Percentiles rank a stretch among this genome's conserved stretches.
These are phyloP conservation scores for Dicyrtoma fusca DNA, from an alignment of 2,888 invertebrate species.

Conservation along the genomic window DNA sequence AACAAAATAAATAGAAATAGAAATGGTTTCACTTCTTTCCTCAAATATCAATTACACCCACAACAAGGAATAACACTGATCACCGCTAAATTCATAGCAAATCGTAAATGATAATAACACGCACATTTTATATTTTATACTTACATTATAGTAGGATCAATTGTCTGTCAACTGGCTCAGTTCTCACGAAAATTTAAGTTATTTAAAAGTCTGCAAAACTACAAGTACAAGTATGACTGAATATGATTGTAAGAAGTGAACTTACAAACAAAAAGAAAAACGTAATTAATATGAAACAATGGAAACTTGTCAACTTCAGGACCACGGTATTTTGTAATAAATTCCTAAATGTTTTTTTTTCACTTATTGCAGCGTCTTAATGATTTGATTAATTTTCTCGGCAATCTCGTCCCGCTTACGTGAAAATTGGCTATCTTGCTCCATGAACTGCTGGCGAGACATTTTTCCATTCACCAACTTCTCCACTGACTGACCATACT, in stretches of 20 bases:
- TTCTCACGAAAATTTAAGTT: too few relatives aligned
- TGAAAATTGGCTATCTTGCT: constrained; percentile 64
- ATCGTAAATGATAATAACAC: too few relatives aligned
- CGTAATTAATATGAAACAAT: neutral
- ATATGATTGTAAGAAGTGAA: neutral
- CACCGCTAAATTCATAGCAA: too few relatives aligned
- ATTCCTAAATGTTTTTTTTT: neutral
- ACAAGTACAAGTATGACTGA: neutral
- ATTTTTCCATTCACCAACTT: constrained; percentile 68
- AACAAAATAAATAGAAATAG: too few relatives aligned
- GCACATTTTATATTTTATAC: too few relatives aligned
- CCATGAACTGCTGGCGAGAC: constrained; percentile 66
- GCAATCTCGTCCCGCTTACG: constrained; percentile 66
- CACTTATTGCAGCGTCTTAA: constrained; percentile 59
- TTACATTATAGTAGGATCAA: too few relatives aligned
- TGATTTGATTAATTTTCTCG: constrained; percentile 63
- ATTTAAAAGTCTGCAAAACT: too few relatives aligned
- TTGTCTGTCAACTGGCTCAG: too few relatives aligned
- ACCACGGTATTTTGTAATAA: neutral
- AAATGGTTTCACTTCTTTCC: too few relatives aligned
- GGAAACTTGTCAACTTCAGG: neutral
- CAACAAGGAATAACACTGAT: too few relatives aligned
- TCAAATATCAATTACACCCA: too few relatives aligned
- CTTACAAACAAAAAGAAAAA: neutral
- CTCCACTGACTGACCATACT: constrained; percentile 66